Evolutionary conservation across 2,888 invertebrate genomes (phyloP).

Genomic region (Philonicus albiceps): DNA sequence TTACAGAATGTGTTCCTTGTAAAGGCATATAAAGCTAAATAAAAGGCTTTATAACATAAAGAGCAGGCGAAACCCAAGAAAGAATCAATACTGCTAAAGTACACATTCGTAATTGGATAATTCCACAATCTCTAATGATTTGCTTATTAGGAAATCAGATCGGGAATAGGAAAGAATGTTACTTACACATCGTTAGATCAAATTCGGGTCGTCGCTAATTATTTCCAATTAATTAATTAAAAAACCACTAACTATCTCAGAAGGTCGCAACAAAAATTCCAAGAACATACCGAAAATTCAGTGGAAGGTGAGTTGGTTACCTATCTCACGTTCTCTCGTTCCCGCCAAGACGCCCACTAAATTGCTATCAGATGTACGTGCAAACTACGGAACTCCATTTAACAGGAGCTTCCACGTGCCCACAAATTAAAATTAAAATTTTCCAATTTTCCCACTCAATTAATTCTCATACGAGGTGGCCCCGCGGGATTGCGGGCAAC

Average conservation of each 20-base stretch:
- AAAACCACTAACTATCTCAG: not conserved
- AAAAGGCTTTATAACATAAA: too few relatives aligned
- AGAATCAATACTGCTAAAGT: too few relatives aligned
- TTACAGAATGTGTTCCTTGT: too few relatives aligned
- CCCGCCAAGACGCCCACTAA: not conserved
- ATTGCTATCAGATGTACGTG: not conserved
- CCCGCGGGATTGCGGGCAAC: not conserved
- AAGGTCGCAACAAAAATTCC: not conserved
- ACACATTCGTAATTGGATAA: not conserved
- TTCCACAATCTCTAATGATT: not conserved
- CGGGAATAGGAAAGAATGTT: not conserved
- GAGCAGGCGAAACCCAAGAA: too few relatives aligned
- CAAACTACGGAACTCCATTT: not conserved
- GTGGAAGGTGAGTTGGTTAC: not conserved
- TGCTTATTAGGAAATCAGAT: not conserved
- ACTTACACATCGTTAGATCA: not conserved
- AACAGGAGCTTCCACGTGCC: not conserved
- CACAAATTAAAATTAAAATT: not conserved
- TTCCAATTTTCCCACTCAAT: not conserved
- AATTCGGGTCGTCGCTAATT: not conserved
- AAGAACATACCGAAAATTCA: not conserved
- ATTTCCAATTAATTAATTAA: not conserved
- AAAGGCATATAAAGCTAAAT: too few relatives aligned
- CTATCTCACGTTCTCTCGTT: not conserved
- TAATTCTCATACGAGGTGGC: not conserved